Percentiles rank a stretch among this genome's conserved stretches.
phyloP scores from a whole-genome alignment of 64 coral and sea anemone species.

The Pachyseris speciosa region DNA sequence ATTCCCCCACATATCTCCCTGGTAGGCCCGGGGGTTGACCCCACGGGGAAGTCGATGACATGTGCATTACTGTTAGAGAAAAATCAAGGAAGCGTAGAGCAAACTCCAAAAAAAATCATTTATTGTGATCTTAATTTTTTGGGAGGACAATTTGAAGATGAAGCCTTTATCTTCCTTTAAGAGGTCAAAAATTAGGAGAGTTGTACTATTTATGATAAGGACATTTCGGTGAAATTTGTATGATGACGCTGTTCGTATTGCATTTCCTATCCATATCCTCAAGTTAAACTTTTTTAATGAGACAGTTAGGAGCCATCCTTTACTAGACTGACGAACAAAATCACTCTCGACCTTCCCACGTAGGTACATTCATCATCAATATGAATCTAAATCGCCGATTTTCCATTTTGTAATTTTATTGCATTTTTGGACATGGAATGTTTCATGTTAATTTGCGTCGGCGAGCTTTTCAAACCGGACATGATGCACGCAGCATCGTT shows the following conservation, averaged over 20 bases:
- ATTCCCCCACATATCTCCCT: too few species aligned
- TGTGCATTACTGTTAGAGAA: constrained; percentile 2
- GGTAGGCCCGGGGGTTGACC: too few species aligned
- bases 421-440: background rate
- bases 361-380: background rate
- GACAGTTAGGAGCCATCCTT: background rate
- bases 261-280: too few species aligned
- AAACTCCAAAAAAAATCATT: background rate
- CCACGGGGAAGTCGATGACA: too few species aligned
- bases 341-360: background rate
- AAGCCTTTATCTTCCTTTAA: too few species aligned
- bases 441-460: background rate
- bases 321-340: background rate
- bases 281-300: too few species aligned
- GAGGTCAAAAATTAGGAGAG: too few species aligned
- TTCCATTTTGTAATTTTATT: too few species aligned
- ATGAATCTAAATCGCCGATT: background rate
- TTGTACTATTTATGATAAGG: too few species aligned
- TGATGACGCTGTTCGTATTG: too few species aligned
- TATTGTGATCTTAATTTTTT: background rate
- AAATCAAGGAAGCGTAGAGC: background rate
- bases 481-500: background rate
- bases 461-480: background rate
- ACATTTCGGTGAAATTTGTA: too few species aligned
- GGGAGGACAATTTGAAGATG: too few species aligned